Percentiles rank a stretch among this genome's conserved stretches.
Evolutionary conservation across 2,113 vertebrate species (phyloP).

Genomic region (Motacilla tschutschensis): DNA sequence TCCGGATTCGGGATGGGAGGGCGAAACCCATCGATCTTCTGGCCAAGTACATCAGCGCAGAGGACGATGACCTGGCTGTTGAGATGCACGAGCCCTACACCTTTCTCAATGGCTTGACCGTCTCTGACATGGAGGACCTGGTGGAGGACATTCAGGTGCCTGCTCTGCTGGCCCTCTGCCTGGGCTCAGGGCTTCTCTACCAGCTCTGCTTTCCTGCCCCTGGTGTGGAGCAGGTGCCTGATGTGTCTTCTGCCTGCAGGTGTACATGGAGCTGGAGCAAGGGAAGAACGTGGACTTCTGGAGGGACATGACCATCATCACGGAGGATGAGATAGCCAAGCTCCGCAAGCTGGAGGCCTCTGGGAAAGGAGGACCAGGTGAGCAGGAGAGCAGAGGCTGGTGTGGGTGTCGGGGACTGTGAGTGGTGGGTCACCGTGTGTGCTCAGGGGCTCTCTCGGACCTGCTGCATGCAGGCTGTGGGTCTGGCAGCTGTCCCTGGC

Average conservation of each 20-base stretch:
- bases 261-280: slow-evolving; percentile 98
- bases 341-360: slow-evolving; percentile 92
- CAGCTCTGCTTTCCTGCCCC: background rate
- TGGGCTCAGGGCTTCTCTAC: background rate
- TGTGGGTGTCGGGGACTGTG: too few relatives aligned
- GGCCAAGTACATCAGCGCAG: slow-evolving; percentile 95
- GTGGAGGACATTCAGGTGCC: slow-evolving; percentile 95
- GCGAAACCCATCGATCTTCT: slow-evolving; percentile 95
- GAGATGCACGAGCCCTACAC: slow-evolving; percentile 98
- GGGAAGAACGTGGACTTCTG: slow-evolving; percentile 97
- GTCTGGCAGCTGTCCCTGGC: background rate
- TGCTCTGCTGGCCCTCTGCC: background rate
- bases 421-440: fast-evolving
- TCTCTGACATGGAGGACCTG: slow-evolving; percentile 95
- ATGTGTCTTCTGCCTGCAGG: slow-evolving; percentile 65
- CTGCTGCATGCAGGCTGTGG: background rate
- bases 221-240: background rate
- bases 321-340: slow-evolving; percentile 94
- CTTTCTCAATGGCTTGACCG: slow-evolving; percentile 91
- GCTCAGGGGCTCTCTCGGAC: background rate
- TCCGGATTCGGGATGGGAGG: slow-evolving; percentile 91
- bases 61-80: slow-evolving; percentile 93
- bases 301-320: slow-evolving; percentile 97
- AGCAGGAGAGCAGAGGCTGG: background rate
- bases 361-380: slow-evolving; percentile 94